Evolutionary conservation across 37 sponge, comb jelly and placozoan genomes (phyloP).

Genomic region (Haliclona indistincta): DNA sequence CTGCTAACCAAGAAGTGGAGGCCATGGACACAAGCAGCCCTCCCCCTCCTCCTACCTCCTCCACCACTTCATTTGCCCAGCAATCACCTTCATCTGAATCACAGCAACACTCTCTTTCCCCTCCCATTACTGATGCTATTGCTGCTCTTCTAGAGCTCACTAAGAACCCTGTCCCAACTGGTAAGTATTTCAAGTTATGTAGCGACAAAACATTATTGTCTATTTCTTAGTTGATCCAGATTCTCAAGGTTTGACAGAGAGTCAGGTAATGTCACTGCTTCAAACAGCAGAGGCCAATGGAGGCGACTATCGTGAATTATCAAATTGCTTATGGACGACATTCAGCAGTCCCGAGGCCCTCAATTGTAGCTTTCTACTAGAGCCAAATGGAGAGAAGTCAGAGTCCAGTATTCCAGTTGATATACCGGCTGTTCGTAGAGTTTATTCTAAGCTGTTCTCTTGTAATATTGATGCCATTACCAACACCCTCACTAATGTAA

Average conservation of each 20-base stretch:
- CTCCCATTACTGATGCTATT: too few species aligned
- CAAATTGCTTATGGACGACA: conserved; percentile 33
- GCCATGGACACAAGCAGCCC: not conserved
- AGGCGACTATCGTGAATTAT: conserved; percentile 42
- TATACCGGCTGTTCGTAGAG: conserved; percentile 39
- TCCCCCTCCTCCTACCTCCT: not conserved
- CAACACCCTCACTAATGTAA: conserved; percentile 67
- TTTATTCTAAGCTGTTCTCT: conserved; percentile 21
- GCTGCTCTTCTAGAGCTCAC: too few species aligned
- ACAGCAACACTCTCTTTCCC: too few species aligned
- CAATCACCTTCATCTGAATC: too few species aligned
- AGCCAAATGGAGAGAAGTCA: not conserved
- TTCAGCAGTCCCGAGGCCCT: conserved; percentile 66
- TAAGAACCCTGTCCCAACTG: not conserved
- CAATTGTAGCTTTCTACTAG: conserved; percentile 57
- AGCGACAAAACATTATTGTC: too few species aligned
- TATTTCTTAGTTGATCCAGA: too few species aligned
- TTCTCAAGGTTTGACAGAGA: not conserved
- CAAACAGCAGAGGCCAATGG: conserved; percentile 9
- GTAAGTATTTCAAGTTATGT: too few species aligned
- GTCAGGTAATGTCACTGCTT: conserved; percentile 25
- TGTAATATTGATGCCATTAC: conserved; percentile 46
- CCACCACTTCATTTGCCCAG: not conserved
- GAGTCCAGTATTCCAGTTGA: conserved; percentile 39
- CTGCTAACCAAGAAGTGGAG: not conserved